Evolutionary conservation across 2,797 vertebrate genomes (phyloP).

Genomic region (Dryobates pubescens): DNA sequence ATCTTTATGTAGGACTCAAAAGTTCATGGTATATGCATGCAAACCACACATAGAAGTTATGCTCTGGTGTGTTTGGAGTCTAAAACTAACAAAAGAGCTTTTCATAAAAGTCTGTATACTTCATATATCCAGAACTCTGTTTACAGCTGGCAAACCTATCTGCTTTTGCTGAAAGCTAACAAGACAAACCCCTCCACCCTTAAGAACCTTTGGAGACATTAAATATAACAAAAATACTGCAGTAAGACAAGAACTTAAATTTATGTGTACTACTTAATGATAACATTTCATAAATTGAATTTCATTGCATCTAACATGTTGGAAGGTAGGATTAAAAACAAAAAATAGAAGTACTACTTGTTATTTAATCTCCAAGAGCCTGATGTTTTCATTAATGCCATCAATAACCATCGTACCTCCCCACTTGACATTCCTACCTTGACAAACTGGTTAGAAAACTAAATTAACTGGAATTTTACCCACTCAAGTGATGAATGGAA

Average conservation of each 20-base stretch:
- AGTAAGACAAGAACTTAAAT: conserved; percentile 3
- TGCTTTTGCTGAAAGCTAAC: conserved; percentile 38
- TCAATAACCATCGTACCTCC: background rate
- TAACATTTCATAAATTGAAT: background rate
- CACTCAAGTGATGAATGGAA: background rate
- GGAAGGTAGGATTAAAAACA: background rate
- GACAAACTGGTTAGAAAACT: background rate
- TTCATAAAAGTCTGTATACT: conserved; percentile 1
- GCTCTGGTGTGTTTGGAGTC: background rate
- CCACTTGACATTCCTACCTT: background rate
- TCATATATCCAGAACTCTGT: background rate
- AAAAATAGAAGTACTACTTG: background rate
- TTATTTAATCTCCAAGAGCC: background rate
- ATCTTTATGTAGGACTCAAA: background rate
- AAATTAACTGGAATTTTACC: background rate
- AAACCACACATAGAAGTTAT: background rate
- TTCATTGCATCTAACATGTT: background rate
- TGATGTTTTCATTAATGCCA: background rate
- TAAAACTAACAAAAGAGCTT: background rate
- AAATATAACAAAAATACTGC: conserved; percentile 14
- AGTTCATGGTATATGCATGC: background rate
- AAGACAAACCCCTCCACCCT: conserved; percentile 5
- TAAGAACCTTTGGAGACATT: conserved; percentile 9
- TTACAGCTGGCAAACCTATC: background rate
- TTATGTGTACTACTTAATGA: background rate